Conservation (phyloP, 1,140 invertebrate genomes). For the Zeugodacus cucurbitae region DNA sequence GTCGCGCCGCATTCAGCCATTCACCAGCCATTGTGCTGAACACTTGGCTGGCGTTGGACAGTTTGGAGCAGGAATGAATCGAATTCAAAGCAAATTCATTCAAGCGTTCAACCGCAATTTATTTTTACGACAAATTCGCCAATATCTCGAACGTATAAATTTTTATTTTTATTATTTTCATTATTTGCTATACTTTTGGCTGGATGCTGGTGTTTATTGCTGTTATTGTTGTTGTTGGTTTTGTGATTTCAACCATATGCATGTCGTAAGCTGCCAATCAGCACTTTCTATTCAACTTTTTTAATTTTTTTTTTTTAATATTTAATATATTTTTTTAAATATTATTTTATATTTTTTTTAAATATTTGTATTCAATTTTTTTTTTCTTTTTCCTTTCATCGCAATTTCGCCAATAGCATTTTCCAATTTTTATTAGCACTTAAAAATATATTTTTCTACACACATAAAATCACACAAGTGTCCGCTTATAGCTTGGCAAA, state of each 20-base stretch:
- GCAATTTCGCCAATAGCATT: neutral
- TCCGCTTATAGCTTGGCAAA: neutral
- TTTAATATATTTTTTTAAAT: neutral
- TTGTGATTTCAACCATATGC: neutral
- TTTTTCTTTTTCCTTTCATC: neutral
- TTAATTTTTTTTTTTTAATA: neutral
- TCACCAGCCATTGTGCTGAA: neutral
- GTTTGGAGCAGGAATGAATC: no score
- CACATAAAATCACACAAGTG: neutral
- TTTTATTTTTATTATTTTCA: constrained; percentile 1
- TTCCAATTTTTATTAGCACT: neutral
- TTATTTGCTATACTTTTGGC: neutral
- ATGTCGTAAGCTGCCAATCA: neutral
- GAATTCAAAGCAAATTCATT: constrained; percentile 8
- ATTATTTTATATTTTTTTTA: neutral
- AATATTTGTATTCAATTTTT: neutral
- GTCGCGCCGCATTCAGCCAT: neutral
- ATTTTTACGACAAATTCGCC: neutral
- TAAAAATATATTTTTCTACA: neutral
- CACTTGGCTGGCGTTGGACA: neutral
- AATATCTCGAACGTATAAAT: neutral
- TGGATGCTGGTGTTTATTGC: neutral
- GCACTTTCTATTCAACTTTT: neutral
- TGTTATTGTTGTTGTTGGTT: neutral
- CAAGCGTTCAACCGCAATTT: constrained; percentile 3